Evolutionary conservation across 1,140 invertebrate genomes (phyloP).

Genomic region (Lasioglossum albipes): DNA sequence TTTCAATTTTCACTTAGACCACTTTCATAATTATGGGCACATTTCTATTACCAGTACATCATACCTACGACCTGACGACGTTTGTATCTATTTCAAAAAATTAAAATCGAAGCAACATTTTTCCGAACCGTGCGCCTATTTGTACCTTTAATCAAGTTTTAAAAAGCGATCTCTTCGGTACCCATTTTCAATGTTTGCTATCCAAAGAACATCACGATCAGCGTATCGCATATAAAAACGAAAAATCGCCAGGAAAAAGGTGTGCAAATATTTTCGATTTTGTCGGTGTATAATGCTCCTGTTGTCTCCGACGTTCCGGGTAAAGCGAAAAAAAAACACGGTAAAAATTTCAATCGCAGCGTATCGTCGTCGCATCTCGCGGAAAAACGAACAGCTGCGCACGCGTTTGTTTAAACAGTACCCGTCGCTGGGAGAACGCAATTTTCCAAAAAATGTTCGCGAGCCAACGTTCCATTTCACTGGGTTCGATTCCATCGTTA

Average conservation of each 20-base stretch:
- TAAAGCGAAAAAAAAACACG: neutral
- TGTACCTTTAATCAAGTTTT: no score
- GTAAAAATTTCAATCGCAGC: neutral
- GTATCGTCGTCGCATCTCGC: neutral
- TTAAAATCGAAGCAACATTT: no score
- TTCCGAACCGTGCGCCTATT: no score
- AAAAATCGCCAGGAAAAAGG: neutral
- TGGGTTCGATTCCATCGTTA: neutral
- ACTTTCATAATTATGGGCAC: no score
- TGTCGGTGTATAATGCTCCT: neutral
- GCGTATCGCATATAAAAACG: no score
- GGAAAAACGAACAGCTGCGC: neutral
- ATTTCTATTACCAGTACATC: no score
- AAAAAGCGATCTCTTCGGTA: no score
- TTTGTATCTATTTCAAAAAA: no score
- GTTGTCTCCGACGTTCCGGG: neutral
- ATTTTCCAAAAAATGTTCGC: constrained; percentile 7
- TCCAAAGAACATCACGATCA: no score
- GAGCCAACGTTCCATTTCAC: neutral
- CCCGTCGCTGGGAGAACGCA: neutral
- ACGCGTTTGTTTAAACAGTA: constrained; percentile 18
- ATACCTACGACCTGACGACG: no score
- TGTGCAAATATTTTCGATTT: neutral
- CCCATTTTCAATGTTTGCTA: no score
- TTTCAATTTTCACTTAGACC: no score